A percentile compares a stretch with the other conserved stretches of the same genome.
phyloP scores from a whole-genome alignment of 2,888 invertebrate genomes.

The Ophioninae sp. region DNA sequence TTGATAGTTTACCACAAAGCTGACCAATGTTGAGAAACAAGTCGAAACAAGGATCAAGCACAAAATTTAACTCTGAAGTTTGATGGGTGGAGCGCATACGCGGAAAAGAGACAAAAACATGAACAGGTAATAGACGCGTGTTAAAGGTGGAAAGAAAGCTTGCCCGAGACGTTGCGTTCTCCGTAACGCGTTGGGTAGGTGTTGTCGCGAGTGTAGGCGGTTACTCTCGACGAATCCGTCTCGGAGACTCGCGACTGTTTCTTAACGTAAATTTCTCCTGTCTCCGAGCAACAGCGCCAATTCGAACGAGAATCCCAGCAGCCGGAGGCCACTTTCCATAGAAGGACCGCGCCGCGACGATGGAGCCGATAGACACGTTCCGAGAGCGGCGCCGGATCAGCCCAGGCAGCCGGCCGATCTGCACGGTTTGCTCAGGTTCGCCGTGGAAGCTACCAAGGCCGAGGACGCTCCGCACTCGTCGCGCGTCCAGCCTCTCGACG shows the following conservation, averaged over 20 bases:
- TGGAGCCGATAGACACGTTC: constrained; percentile 57
- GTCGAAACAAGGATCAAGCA: not conserved
- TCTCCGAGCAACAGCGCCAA: constrained; percentile 64
- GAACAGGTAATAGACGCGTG: constrained; percentile 69
- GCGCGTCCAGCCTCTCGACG: constrained; percentile 84
- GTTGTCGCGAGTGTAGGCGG: constrained; percentile 4
- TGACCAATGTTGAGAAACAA: constrained; percentile 33
- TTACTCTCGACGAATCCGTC: constrained; percentile 8
- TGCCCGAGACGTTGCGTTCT: not conserved
- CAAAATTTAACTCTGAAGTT: constrained; percentile 55
- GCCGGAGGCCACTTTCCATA: constrained; percentile 75
- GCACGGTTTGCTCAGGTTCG: constrained; percentile 86
- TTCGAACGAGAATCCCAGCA: constrained; percentile 67
- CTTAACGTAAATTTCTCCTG: not conserved
- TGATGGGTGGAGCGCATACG: constrained; percentile 75
- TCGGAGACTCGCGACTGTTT: not conserved
- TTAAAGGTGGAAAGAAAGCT: not conserved
- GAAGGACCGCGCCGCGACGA: constrained; percentile 71
- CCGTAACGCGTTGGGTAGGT: not conserved
- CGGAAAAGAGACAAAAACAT: constrained; percentile 70
- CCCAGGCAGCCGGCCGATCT: constrained; percentile 78
- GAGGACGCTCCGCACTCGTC: constrained; percentile 84
- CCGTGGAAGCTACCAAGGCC: constrained; percentile 85
- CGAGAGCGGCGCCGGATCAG: constrained; percentile 70
- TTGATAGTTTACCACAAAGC: constrained; percentile 26